Percentiles rank a stretch among this genome's conserved stretches.
Evolutionary conservation across 2,888 invertebrate genomes (phyloP).

Genomic region (Agonopterix alstromeriana): DNA sequence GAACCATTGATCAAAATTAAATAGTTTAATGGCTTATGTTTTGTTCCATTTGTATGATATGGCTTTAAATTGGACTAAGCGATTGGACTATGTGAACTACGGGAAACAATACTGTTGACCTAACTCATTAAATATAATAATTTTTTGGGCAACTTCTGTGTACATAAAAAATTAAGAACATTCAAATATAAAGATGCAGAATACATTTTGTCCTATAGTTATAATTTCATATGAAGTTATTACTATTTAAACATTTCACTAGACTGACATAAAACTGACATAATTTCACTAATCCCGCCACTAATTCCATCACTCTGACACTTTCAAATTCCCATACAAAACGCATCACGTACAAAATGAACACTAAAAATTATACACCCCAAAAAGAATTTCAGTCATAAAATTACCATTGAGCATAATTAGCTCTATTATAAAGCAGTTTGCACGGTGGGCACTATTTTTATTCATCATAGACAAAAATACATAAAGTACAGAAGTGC

Average conservation of each 20-base stretch:
- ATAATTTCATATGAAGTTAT: neutral
- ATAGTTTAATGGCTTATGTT: no score
- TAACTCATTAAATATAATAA: no score
- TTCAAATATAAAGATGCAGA: no score
- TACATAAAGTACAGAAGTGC: conserved; percentile 12
- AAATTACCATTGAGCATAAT: conserved; percentile 70
- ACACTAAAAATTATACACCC: conserved; percentile 54
- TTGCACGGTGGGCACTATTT: conserved; percentile 60
- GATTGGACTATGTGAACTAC: no score
- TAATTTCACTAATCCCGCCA: conserved; percentile 34
- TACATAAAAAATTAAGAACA: neutral
- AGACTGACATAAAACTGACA: conserved; percentile 6
- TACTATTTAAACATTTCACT: neutral
- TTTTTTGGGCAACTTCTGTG: neutral
- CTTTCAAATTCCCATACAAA: conserved; percentile 56
- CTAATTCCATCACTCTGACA: conserved; percentile 49
- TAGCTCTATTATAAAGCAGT: conserved; percentile 64
- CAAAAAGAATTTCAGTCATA: conserved; percentile 47
- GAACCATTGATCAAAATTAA: no score
- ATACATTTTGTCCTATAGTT: no score
- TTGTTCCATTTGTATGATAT: no score
- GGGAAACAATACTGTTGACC: no score
- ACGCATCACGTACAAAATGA: conserved; percentile 24
- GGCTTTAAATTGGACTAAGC: no score
- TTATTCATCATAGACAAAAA: conserved; percentile 45